These are phyloP conservation scores for Andricus curvator DNA, from an alignment of 2,888 invertebrate species.

Conservation along the genomic window DNA sequence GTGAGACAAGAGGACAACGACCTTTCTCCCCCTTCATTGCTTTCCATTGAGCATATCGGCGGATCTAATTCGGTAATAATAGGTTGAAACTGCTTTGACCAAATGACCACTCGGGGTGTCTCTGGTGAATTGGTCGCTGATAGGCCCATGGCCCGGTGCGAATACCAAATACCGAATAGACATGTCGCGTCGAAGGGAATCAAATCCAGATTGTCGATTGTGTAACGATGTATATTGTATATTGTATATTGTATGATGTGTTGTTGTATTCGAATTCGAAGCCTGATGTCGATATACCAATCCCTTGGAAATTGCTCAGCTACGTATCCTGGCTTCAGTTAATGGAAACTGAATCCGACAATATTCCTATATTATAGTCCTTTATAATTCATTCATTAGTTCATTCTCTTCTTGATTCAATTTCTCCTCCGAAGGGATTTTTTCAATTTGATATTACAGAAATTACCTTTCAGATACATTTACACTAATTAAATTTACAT, in stretches of 20 bases:
- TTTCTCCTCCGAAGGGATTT: too few species aligned
- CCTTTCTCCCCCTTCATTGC: slow-evolving; percentile 12
- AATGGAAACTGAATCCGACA: neutral
- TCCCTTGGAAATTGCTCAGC: slow-evolving; percentile 4
- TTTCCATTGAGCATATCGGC: slow-evolving; percentile 33
- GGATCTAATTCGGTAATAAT: slow-evolving; percentile 37
- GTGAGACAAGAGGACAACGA: slow-evolving; percentile 29
- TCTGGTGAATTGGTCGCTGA: slow-evolving; percentile 32
- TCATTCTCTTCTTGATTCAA: neutral
- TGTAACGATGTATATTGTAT: slow-evolving; percentile 31
- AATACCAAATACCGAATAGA: slow-evolving; percentile 28
- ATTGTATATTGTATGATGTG: neutral
- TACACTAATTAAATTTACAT: neutral
- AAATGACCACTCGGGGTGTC: slow-evolving; percentile 29
- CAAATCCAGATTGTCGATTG: slow-evolving; percentile 30
- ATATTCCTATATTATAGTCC: neutral
- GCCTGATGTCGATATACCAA: neutral
- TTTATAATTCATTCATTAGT: neutral
- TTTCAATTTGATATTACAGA: neutral
- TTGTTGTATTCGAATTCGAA: slow-evolving; percentile 24
- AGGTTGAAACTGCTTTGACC: slow-evolving; percentile 34
- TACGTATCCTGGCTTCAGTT: neutral
- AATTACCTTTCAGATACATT: neutral
- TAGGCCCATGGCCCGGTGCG: slow-evolving; percentile 33
- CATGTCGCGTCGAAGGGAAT: slow-evolving; percentile 27